Evolutionary conservation across 2,888 invertebrate genomes (phyloP), one percentile per base, ranked within the genome.

Genomic region (Leptopilina syphax): DNA sequence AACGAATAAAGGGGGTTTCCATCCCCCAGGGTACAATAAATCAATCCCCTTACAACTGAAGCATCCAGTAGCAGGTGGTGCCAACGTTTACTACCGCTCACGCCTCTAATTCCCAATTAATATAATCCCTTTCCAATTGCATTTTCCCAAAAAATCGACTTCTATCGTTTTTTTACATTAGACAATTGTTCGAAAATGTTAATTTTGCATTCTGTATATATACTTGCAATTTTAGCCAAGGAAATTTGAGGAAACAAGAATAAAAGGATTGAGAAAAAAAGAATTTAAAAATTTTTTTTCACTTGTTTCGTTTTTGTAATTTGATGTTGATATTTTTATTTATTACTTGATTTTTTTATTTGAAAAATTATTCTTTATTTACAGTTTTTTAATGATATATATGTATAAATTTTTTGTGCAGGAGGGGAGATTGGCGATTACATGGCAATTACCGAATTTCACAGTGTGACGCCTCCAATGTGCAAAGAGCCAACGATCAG

Each of bases 31-130:
- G 91, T 87, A 83, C 90, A 86, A 91, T 91, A 91, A 91, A 91
- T 91, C 91, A 91, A 91, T 90, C 89, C 90, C 85, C 87, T 88
- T 81, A 83, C 84, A 83, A 87, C 82, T 83, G 79, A 81, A 78
- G 80, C 80, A 76, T 77, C 77, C 57, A 86, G 90, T 90, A 91
- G 91, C 91, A 91, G 91, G 91, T 91, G 91, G 91, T 89, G 86
- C 82, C 84, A 86, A 88, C 88, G 85, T 88, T 87, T 86, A 87
- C 86, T 84, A 82, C 85, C 87, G 86, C 89, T 88, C 89, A 86
- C 88, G 88, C 89, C 90, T 91, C 90, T 91, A 91, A 91, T 91
- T 90, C 91, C 89, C 91, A 91, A 91, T 91, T 91, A 91, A 91
- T 90, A 89, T 85, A 82, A 83, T 81, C 83, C 83, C 73, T 50